Conservation (phyloP, 2,888 invertebrate genomes). For the Masnerella sp. region DNA sequence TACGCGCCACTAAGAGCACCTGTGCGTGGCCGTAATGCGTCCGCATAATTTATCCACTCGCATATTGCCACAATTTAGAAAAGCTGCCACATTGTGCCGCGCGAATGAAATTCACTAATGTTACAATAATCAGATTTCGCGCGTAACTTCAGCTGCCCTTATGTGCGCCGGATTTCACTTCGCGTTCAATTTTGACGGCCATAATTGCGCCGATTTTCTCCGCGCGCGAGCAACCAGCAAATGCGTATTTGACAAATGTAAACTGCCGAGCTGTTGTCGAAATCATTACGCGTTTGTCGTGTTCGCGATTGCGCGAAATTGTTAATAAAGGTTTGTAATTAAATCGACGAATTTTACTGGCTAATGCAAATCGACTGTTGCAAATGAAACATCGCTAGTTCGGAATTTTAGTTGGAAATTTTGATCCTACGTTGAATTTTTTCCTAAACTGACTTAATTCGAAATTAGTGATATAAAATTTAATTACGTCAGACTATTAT, state of each 20-base stretch:
- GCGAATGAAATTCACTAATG: constrained; percentile 54
- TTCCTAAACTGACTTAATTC: no score
- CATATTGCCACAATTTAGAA: constrained; percentile 63
- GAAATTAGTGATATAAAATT: no score
- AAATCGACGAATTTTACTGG: no score
- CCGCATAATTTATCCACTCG: constrained; percentile 62
- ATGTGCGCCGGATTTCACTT: not conserved
- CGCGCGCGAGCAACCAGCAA: not conserved
- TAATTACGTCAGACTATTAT: no score
- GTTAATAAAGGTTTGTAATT: no score
- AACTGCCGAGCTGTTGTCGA: constrained; percentile 13
- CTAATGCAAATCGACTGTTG: no score
- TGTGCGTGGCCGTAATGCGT: constrained; percentile 56
- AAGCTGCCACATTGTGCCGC: constrained; percentile 49
- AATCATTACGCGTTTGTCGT: constrained; percentile 17
- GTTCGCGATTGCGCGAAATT: constrained; percentile 2
- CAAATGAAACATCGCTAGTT: no score
- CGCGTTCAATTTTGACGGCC: constrained; percentile 11
- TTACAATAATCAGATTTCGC: constrained; percentile 49
- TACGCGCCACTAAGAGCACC: constrained; percentile 52
- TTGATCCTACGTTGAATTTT: no score
- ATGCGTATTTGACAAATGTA: constrained; percentile 24
- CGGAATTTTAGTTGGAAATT: no score
- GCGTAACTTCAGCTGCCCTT: constrained; percentile 19
- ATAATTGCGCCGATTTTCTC: constrained; percentile 26